Evolutionary conservation across 2,113 vertebrate species (phyloP).

Genomic region (Ptychochromis oligacanthus): DNA sequence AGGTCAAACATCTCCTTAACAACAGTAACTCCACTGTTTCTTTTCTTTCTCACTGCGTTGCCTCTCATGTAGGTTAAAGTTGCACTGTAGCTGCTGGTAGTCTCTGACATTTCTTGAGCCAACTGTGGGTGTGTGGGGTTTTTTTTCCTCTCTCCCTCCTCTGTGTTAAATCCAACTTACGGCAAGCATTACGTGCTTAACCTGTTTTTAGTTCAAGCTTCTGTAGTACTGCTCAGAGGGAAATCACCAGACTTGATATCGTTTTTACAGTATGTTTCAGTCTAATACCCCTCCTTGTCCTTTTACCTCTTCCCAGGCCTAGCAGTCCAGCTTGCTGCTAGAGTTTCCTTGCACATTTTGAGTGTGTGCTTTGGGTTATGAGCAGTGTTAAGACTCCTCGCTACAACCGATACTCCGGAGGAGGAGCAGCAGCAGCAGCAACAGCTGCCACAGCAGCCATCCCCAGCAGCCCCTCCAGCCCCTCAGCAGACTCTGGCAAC

Average conservation of each 20-base stretch:
- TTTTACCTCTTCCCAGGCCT: conserved; percentile 60
- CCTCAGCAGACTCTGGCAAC: conserved; percentile 72
- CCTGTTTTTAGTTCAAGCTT: not conserved
- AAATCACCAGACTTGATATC: not conserved
- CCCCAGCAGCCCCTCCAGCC: conserved; percentile 59
- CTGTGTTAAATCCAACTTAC: not conserved
- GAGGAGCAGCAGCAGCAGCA: conserved; percentile 72
- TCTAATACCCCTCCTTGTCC: not conserved
- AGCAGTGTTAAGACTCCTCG: conserved; percentile 82
- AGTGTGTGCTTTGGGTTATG: conserved; percentile 82
- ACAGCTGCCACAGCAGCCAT: conserved; percentile 26
- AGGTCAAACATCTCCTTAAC: not conserved
- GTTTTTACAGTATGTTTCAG: not conserved
- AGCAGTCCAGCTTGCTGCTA: conserved; percentile 38
- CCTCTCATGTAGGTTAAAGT: conserved; percentile 2
- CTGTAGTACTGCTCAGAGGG: not conserved
- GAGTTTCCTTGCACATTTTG: conserved; percentile 38
- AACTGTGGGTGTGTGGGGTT: not conserved
- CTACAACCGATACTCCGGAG: conserved; percentile 83
- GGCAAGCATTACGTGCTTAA: not conserved
- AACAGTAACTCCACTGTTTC: not conserved
- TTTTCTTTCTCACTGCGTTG: not conserved
- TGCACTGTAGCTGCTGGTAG: not conserved
- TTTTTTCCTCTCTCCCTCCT: not conserved
- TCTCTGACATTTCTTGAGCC: not conserved